A percentile compares a stretch with the other conserved stretches of the same genome.
Evolutionary conservation across 2,888 invertebrate species (phyloP).

Genomic region (Isotomurus palustris): DNA sequence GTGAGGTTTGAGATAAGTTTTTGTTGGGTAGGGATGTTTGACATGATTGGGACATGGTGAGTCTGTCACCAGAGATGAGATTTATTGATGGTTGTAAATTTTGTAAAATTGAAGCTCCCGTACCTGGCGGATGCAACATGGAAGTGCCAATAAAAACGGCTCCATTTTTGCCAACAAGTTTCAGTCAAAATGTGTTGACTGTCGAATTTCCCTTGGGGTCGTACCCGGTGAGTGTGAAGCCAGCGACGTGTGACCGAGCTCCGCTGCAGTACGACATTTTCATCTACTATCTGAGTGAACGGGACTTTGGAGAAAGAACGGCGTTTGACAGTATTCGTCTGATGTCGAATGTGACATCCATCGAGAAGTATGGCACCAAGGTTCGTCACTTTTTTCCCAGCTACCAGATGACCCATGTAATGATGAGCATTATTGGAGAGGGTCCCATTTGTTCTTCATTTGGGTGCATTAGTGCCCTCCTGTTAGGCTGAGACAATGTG

Average conservation of each 20-base stretch:
- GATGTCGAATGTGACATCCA: conserved; percentile 60
- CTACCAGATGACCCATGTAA: not conserved
- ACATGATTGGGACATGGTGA: no score
- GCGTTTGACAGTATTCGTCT: conserved; percentile 61
- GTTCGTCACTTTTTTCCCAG: conserved; percentile 16
- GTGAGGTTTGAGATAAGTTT: no score
- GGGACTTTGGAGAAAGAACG: conserved; percentile 54
- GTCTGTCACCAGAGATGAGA: no score
- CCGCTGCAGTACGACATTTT: conserved; percentile 57
- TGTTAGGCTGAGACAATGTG: conserved; percentile 1
- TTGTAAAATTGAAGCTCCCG: no score
- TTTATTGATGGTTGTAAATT: no score
- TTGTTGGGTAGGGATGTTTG: no score
- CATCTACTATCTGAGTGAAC: conserved; percentile 60
- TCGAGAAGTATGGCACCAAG: conserved; percentile 55
- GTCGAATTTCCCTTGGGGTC: conserved; percentile 56
- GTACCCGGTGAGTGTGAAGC: conserved; percentile 48
- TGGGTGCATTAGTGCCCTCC: not conserved
- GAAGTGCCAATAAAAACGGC: conserved; percentile 60
- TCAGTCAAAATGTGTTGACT: conserved; percentile 52
- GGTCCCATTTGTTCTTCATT: not conserved
- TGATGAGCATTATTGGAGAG: no score
- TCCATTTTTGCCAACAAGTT: conserved; percentile 57
- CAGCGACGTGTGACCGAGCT: conserved; percentile 49
- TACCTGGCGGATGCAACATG: conserved; percentile 75